Evolutionary conservation across 2,888 invertebrate genomes (phyloP), one percentile per base, ranked within the genome.

Genomic region (Eulithis testata): DNA sequence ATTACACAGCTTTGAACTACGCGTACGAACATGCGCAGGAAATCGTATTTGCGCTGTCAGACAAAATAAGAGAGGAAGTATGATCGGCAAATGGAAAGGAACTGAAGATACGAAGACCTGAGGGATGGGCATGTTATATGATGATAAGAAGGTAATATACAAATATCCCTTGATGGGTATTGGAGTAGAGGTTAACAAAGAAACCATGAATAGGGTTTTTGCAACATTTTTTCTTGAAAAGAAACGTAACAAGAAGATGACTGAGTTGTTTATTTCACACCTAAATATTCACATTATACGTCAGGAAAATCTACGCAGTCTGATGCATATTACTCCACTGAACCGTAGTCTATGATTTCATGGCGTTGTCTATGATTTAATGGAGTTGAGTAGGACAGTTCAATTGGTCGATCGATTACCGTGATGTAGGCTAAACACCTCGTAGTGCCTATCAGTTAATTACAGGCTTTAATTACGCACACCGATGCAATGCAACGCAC

Each of bases 311-410:
- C 44, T 47, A 31, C 50, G 11, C 11, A n/a, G n/a, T 31, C 7
- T 51, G 7, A n/a, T 51, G 31, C 11, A 31, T 31, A 14, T 11
- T 57, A 37, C 59, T 55, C 55, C 47, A 31, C 12, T 12, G 8
- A n/a, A 49, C 14, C 43, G 49, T 21, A 44, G 50, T 59, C 49
- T 64, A 55, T 63, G 49, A 63, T 64, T 64, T 59, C 50, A 58
- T 58, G 47, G 36, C 54, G 63, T 63, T 57, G 56, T 57, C 57
- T 63, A 49, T 63, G 58, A 59, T 63, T 63, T 58, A 63, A 58
- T 58, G 50, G 27, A 64, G 64, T 64, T 59, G 64, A 60, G 64
- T 60, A 49, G 63, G 58, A 63, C 59, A 53, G 63, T 63, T 63
- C 63, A 55, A 64, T 64, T 59, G 58, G 58, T 36, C 58, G 21